phyloP scores from a whole-genome alignment of 2,797 vertebrate species.

The Phoebastria nigripes region DNA sequence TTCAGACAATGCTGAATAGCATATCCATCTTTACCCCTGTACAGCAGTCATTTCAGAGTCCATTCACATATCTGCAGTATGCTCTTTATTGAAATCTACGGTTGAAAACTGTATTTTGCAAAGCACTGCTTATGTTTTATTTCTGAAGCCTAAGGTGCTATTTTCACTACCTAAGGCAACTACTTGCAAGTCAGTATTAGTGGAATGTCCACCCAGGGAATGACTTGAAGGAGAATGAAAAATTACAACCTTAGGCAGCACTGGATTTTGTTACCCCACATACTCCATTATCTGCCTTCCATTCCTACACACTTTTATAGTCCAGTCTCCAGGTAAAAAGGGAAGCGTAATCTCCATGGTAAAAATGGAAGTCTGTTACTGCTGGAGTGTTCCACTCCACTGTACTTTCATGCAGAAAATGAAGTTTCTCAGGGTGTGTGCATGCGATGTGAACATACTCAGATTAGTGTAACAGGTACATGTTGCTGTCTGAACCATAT shows the following conservation, averaged over 20 bases:
- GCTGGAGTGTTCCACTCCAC: neutral
- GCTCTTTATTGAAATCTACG: neutral
- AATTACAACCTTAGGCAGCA: neutral
- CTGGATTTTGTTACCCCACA: neutral
- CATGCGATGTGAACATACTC: neutral
- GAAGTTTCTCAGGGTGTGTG: neutral
- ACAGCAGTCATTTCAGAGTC: neutral
- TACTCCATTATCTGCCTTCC: neutral
- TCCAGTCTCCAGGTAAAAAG: neutral
- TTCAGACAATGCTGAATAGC: conserved; percentile 8
- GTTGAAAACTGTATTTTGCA: neutral
- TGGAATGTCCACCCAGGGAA: neutral
- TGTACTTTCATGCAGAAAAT: neutral
- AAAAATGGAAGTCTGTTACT: neutral
- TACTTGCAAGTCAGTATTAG: neutral
- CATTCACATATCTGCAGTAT: neutral
- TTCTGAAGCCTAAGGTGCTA: neutral
- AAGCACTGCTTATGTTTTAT: neutral
- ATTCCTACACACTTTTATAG: neutral
- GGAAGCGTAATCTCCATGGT: neutral
- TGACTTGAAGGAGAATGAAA: neutral
- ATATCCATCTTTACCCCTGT: neutral
- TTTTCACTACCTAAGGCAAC: neutral
- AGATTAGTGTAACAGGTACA: neutral
- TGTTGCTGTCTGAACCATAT: neutral